Percentiles rank a stretch among this genome's conserved stretches.
These are phyloP conservation scores for Pterocles gutturalis DNA, from an alignment of 2,113 vertebrate species.

Conservation along the genomic window DNA sequence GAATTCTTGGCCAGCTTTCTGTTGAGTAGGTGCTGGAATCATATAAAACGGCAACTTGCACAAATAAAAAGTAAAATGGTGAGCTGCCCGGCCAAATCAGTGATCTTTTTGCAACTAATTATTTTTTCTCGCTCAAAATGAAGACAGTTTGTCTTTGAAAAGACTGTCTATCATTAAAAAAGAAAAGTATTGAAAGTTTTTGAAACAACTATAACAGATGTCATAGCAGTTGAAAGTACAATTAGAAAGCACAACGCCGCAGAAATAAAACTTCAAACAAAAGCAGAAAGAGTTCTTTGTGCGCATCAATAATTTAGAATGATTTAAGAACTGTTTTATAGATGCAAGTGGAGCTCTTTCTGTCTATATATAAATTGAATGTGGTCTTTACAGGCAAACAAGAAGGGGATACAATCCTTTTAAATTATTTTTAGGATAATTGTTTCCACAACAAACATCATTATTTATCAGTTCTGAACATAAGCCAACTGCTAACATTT, in stretches of 20 bases:
- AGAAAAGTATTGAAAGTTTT: constrained; percentile 64
- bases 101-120: constrained; percentile 69
- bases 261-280: constrained; percentile 73
- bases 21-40: constrained; percentile 65
- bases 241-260: constrained; percentile 65
- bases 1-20: constrained; percentile 63
- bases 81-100: constrained; percentile 56
- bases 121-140: constrained; percentile 62
- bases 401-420: constrained; percentile 62
- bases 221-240: constrained; percentile 65
- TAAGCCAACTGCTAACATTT: constrained; percentile 60
- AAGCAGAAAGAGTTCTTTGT: constrained; percentile 38
- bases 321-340: constrained; percentile 67
- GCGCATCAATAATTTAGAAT: constrained; percentile 63
- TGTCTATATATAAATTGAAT: constrained; percentile 59
- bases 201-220: constrained; percentile 72
- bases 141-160: constrained; percentile 65
- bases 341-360: constrained; percentile 55
- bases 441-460: constrained; percentile 69
- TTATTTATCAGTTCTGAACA: constrained; percentile 73
- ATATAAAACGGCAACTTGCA: constrained; percentile 57
- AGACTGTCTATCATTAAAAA: constrained; percentile 52
- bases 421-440: constrained; percentile 72
- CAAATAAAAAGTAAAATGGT: not conserved
- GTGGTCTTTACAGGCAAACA: constrained; percentile 67